A percentile compares a stretch with the other conserved stretches of the same genome.
Conservation (phyloP, 2,888 invertebrate species). For the Drosophila lutescens region DNA sequence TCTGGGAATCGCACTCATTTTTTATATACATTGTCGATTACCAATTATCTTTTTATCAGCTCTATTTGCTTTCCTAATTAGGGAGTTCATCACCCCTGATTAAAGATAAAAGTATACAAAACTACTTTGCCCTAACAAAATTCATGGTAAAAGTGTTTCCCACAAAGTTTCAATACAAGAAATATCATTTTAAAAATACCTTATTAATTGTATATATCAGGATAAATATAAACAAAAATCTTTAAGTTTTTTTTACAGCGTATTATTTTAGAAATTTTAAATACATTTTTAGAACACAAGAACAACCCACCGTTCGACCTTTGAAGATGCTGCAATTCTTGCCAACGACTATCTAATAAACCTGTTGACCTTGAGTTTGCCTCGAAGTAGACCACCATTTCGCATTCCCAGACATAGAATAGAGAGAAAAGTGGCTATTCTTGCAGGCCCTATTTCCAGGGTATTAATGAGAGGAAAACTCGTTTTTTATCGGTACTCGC, state of each 20-base stretch:
- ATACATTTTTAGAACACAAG: background rate
- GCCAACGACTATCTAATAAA: background rate
- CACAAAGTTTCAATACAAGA: background rate
- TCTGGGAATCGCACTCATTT: background rate
- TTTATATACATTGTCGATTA: background rate
- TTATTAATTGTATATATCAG: too few species aligned
- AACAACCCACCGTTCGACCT: background rate
- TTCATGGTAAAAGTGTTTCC: background rate
- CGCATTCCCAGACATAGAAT: background rate
- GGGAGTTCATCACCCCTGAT: background rate
- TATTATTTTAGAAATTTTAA: background rate
- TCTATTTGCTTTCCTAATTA: constrained; percentile 1
- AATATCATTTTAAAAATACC: too few species aligned
- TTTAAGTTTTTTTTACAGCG: too few species aligned
- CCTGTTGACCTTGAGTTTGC: constrained; percentile 17
- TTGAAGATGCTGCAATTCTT: constrained; percentile 16
- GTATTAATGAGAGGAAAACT: constrained; percentile 18
- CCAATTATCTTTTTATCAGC: constrained; percentile 1
- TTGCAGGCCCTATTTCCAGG: constrained; percentile 32
- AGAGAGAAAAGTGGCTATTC: constrained; percentile 7
- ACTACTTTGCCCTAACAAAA: background rate
- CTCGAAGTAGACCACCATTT: constrained; percentile 1
- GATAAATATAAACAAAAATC: too few species aligned
- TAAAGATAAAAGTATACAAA: background rate
- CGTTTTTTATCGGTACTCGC: constrained; percentile 24